Evolutionary conservation across 2,113 vertebrate species (phyloP).

Genomic region (Chamaetylas fuelleborni): DNA sequence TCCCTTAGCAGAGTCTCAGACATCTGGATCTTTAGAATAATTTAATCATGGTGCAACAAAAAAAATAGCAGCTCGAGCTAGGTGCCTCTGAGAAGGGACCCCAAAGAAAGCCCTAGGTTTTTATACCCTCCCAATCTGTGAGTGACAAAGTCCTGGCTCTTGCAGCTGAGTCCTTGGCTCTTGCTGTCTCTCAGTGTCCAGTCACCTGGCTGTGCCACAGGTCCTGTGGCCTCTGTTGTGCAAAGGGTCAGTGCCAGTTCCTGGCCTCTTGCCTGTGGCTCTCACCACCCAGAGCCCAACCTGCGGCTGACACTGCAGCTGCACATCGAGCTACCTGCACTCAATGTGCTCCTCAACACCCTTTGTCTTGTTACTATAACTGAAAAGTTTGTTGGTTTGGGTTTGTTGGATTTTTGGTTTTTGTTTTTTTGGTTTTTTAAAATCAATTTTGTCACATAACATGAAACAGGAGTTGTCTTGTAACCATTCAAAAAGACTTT

Average conservation of each 20-base stretch:
- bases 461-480: not conserved
- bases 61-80: not conserved
- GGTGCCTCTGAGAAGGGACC: rapidly evolving
- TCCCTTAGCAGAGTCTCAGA: not conserved
- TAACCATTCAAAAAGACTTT: not conserved
- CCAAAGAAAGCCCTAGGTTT: not conserved
- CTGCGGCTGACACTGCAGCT: not conserved
- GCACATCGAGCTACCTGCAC: not conserved
- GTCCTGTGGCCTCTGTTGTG: not conserved
- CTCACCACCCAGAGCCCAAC: not conserved
- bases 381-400: not conserved
- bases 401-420: not conserved
- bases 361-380: not conserved
- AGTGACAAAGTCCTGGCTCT: not conserved
- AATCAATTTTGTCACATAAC: not conserved
- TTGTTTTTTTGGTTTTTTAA: not conserved
- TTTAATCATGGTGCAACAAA: not conserved
- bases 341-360: not conserved
- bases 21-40: not conserved
- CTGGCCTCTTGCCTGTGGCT: not conserved
- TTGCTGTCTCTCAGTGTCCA: not conserved
- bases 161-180: not conserved
- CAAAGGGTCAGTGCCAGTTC: not conserved
- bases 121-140: not conserved
- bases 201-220: not conserved